Evolutionary conservation across 35 echinoderm and acorn worm genomes (phyloP), one percentile per base, ranked within the genome.

Genomic region (Lytechinus variegatus): DNA sequence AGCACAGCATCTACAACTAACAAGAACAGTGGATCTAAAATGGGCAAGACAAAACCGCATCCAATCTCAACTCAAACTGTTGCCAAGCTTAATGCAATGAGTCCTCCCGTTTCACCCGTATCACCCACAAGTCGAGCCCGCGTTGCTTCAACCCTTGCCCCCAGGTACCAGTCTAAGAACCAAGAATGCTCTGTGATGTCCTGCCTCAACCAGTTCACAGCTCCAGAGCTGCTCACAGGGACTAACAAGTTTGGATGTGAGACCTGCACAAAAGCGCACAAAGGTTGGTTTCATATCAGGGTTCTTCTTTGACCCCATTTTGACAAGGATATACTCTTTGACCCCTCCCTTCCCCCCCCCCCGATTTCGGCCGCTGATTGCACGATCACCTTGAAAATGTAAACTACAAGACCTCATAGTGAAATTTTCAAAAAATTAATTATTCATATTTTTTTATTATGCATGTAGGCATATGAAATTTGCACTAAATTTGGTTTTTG

Each of bases 231-330:
- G 54, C 93, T 99, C 27, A 99, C 98, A 54, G 98, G 98, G 10
- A 27, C 97, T 4, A 99, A 99, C 86, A 96, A 95, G 72, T 99
- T 99, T 97, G 98, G 98, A 16, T 99, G 98, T 52, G 98, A 99
- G 92, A 95, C 89, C 90, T 99, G 98, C 88, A 95, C 98, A 33
- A 96, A 96, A 72, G 96, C 95, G 28, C 90, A 92, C 58, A 96
- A 95, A 96, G 88, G 88, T 90, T 33, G 4, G 87, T 89, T 54
- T 24, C 21, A 24, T 4, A 5, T 58, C 33, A 44, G 33, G 33
- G 33, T 58, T 58, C 56, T 58, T 13, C 56, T 58, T 58, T 58
- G 9, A 13, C 13, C 56, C 56, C 13, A 44, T 44, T 44, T 44
- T 44, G 33, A 44, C 33, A 0, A 44, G 33, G 33, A 44, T 44